Evolutionary conservation across 2,113 vertebrate genomes (phyloP), one percentile per base, ranked within the genome.

Genomic region (Tetrao urogallus): DNA sequence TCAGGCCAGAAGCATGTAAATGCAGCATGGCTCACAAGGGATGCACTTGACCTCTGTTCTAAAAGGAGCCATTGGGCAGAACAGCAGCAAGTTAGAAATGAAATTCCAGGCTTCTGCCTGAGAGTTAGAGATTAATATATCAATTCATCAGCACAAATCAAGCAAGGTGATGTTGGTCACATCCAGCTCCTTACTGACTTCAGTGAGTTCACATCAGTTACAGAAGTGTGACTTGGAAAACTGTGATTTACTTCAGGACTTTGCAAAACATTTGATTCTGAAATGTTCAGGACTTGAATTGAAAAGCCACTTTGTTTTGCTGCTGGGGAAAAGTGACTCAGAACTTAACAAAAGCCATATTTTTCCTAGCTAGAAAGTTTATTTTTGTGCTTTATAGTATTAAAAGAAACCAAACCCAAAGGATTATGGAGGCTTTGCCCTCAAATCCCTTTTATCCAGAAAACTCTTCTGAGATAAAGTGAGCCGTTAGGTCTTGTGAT

Each of bases 311-410:
- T 84, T 91, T 92, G 82, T 94, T 94, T 95, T 95, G 88, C 90
- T 91, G 79, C 70, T 84, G 88, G 92, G 94, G 73, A 92, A 76
- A 88, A 95, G 86, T 96, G 95, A 97, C 94, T 97, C 95, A 96
- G 93, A 93, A 86, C 67, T 79, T 95, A 96, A 96, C 90, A 97
- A 95, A 95, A 96, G 88, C 86, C 94, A 79, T 92, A 89, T 90
- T 97, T 95, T 94, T 90, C 76, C 90, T 95, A 77, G 92, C 80
- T 90, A 95, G 92, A 95, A 96, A 94, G 93, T 97, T 95, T 96
- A 92, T 79, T 66, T 90, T 97, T 92, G 80, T 91, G 83, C 92
- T 95, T 95, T 93, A 76, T 50, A 63, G 90, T 61, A 97, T 75
- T 94, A 91, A 92, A 95, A 92, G 91, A 94, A 92, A 94, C 91